phyloP scores from a whole-genome alignment of 2,113 vertebrate species.

The Vidua macroura region DNA sequence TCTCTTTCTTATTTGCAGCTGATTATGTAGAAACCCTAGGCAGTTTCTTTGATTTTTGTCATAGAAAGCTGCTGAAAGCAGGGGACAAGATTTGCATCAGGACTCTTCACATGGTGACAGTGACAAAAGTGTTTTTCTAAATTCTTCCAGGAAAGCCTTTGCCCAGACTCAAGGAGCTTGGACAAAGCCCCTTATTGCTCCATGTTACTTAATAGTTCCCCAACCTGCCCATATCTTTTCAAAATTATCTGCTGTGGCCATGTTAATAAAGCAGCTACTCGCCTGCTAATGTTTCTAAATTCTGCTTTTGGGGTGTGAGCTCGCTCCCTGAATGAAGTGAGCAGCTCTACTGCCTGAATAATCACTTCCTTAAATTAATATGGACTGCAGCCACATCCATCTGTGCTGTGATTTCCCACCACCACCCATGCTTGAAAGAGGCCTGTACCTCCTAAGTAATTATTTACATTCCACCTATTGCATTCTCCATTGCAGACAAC shows the following conservation, averaged over 20 bases:
- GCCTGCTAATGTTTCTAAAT: not conserved
- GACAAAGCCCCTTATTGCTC: not conserved
- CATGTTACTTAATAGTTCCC: not conserved
- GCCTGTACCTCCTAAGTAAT: slow-evolving; percentile 26
- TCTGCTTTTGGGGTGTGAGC: slow-evolving; percentile 10
- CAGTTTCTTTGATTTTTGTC: not conserved
- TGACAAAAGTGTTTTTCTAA: not conserved
- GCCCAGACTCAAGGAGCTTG: not conserved
- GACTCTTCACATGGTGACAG: not conserved
- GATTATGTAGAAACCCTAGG: not conserved
- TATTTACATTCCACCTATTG: slow-evolving; percentile 56
- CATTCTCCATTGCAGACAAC: slow-evolving; percentile 1
- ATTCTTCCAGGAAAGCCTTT: not conserved
- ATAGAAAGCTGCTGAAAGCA: not conserved
- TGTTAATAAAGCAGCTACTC: not conserved
- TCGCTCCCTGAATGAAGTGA: slow-evolving; percentile 50
- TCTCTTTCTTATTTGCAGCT: not conserved
- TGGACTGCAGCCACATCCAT: slow-evolving; percentile 17
- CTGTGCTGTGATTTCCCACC: slow-evolving; percentile 52
- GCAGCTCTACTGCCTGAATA: slow-evolving; percentile 42
- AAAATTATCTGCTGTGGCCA: not conserved
- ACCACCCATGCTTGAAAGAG: not conserved
- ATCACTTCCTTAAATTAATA: slow-evolving; percentile 38
- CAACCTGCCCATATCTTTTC: not conserved
- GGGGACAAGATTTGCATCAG: not conserved